Percentiles rank a stretch among this genome's conserved stretches.
Evolutionary conservation across 37 sponge, comb jelly and placozoan species (phyloP).

Genomic region (Hormiphora californensis): DNA sequence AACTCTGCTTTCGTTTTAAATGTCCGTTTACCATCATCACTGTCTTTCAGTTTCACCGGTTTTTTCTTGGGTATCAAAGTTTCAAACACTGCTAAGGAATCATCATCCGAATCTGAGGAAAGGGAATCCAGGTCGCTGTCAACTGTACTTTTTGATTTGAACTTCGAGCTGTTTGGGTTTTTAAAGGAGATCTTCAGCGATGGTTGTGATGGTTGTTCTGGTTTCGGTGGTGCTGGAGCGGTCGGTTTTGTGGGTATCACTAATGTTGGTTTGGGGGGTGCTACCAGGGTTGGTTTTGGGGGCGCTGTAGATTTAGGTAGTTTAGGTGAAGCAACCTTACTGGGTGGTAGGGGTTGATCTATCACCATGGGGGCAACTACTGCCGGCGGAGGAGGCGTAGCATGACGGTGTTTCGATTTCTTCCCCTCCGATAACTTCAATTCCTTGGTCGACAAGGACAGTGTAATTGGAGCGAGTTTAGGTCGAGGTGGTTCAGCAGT

Average conservation of each 20-base stretch:
- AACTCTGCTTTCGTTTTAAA: constrained; percentile 49
- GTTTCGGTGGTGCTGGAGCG: too few species aligned
- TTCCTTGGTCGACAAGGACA: neutral
- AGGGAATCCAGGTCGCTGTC: constrained; percentile 36
- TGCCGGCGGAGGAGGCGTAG: neutral
- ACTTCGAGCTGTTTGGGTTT: constrained; percentile 8
- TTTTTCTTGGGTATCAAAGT: constrained; percentile 34
- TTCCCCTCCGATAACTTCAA: neutral
- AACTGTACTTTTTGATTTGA: constrained; percentile 50
- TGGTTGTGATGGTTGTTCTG: too few species aligned
- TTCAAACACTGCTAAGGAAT: constrained; percentile 6
- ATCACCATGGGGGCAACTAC: too few species aligned
- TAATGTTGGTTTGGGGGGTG: too few species aligned
- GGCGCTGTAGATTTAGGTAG: neutral
- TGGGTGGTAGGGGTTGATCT: too few species aligned
- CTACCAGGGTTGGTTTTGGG: neutral
- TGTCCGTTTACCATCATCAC: constrained; percentile 5
- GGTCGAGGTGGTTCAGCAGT: neutral
- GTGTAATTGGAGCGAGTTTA: neutral
- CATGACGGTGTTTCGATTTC: neutral
- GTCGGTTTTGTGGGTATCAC: neutral
- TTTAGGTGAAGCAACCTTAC: neutral
- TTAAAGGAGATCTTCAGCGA: constrained; percentile 38
- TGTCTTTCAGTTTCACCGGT: neutral
- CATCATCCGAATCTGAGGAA: too few species aligned